Percentiles rank a stretch among this genome's conserved stretches.
Conservation (phyloP, 1,140 invertebrate species). For the Bombus vancouverensis region DNA sequence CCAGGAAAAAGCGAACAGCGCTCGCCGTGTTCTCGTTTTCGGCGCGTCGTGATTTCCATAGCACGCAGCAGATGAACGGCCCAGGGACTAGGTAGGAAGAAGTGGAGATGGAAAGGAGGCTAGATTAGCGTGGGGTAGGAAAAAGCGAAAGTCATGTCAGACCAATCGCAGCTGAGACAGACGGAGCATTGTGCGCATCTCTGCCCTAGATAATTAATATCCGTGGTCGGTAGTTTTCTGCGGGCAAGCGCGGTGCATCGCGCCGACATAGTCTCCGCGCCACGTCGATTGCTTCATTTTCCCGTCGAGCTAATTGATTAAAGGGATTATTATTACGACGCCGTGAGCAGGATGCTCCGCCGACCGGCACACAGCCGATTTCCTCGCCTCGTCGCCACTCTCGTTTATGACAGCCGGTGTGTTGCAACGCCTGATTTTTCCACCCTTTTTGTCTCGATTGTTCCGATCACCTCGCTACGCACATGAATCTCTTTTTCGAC, state of each 20-base stretch:
- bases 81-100: background rate
- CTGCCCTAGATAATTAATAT: constrained; percentile 77
- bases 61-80: background rate
- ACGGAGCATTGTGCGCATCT: constrained; percentile 67
- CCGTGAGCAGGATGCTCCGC: constrained; percentile 32
- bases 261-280: background rate
- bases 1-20: constrained; percentile 6
- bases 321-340: constrained; percentile 70
- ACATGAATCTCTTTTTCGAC: background rate
- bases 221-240: constrained; percentile 63
- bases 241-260: constrained; percentile 34
- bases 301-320: constrained; percentile 72
- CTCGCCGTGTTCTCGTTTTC: constrained; percentile 25
- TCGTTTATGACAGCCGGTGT: constrained; percentile 24
- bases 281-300: constrained; percentile 60
- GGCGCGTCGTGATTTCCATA: constrained; percentile 36
- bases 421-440: constrained; percentile 48
- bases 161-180: constrained; percentile 37
- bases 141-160: constrained; percentile 72
- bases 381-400: constrained; percentile 40
- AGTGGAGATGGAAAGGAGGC: constrained; percentile 45
- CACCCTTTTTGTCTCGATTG: constrained; percentile 20
- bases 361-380: constrained; percentile 37
- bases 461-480: background rate
- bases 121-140: constrained; percentile 53